Percentiles rank a stretch among this genome's conserved stretches.
These are phyloP conservation scores for Neocrepidodera transversa DNA, from an alignment of 2,888 invertebrate species.

Conservation along the genomic window DNA sequence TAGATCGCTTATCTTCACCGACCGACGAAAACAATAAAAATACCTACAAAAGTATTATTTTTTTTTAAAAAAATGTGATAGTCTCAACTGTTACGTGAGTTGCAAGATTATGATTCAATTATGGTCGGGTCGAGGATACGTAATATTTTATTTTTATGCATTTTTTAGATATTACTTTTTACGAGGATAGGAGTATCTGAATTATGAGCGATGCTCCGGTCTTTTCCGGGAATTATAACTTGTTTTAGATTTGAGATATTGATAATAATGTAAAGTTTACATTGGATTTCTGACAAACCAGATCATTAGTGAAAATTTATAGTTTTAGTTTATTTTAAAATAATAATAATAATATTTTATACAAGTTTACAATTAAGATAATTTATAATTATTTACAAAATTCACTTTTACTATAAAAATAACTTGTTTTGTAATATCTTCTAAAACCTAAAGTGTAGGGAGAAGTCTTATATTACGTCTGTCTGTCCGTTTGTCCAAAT, in stretches of 20 bases:
- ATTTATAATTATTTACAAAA: no score
- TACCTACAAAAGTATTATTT: conserved; percentile 22
- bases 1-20: conserved; percentile 34
- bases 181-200: conserved; percentile 33
- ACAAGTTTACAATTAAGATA: no score
- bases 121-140: conserved; percentile 39
- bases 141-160: conserved; percentile 46
- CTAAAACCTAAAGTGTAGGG: no score
- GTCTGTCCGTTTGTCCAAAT: no score
- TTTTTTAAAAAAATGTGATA: conserved; percentile 36
- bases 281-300: conserved; percentile 2
- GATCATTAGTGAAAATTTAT: not conserved
- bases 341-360: no score
- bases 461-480: no score
- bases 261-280: not conserved
- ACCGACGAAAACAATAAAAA: conserved; percentile 34
- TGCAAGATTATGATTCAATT: conserved; percentile 46
- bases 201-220: no score
- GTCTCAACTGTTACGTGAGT: conserved; percentile 35
- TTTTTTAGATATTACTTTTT: conserved; percentile 42
- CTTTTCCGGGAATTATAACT: not conserved
- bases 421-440: no score
- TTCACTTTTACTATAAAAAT: no score
- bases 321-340: not conserved
- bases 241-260: not conserved